These are phyloP conservation scores for Semotilus atromaculatus DNA, from an alignment of 2,797 vertebrate genomes.

Conservation along the genomic window DNA sequence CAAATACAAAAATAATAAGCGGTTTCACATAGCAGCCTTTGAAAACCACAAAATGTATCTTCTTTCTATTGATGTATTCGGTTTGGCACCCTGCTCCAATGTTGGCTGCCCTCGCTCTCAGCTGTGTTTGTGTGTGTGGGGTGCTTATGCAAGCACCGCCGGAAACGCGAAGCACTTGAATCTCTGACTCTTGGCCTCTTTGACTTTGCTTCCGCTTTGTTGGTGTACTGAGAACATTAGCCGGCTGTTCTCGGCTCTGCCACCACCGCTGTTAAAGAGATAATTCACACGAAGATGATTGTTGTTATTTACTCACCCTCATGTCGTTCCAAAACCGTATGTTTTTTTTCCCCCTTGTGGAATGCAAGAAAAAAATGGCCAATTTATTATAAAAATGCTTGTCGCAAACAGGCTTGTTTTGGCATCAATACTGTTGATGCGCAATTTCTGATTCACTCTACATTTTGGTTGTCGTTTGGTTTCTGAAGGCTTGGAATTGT, in stretches of 20 bases:
- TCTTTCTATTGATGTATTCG: slow-evolving; percentile 30
- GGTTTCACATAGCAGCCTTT: slow-evolving; percentile 40
- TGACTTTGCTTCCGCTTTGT: slow-evolving; percentile 42
- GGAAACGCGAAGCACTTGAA: slow-evolving; percentile 48
- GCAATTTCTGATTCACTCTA: not conserved
- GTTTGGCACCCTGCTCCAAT: slow-evolving; percentile 44
- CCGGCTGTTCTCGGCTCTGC: slow-evolving; percentile 17
- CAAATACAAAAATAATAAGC: slow-evolving; percentile 46
- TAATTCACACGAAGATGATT: slow-evolving; percentile 18
- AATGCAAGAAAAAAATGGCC: not conserved
- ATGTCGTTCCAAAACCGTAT: not conserved
- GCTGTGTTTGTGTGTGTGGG: slow-evolving; percentile 52
- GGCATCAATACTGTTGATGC: not conserved
- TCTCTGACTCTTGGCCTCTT: slow-evolving; percentile 51
- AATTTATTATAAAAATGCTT: not conserved
- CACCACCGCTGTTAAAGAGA: slow-evolving; percentile 40
- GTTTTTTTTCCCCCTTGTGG: not conserved
- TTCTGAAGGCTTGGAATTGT: not conserved
- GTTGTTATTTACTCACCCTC: slow-evolving; percentile 17
- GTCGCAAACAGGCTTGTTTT: not conserved
- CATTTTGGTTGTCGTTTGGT: not conserved
- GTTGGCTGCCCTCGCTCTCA: slow-evolving; percentile 48
- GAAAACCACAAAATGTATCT: slow-evolving; percentile 48
- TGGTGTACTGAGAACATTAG: slow-evolving; percentile 44
- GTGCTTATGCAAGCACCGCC: slow-evolving; percentile 54